phyloP scores from a whole-genome alignment of 2,797 vertebrate genomes.

The Eidolon dupreanum region DNA sequence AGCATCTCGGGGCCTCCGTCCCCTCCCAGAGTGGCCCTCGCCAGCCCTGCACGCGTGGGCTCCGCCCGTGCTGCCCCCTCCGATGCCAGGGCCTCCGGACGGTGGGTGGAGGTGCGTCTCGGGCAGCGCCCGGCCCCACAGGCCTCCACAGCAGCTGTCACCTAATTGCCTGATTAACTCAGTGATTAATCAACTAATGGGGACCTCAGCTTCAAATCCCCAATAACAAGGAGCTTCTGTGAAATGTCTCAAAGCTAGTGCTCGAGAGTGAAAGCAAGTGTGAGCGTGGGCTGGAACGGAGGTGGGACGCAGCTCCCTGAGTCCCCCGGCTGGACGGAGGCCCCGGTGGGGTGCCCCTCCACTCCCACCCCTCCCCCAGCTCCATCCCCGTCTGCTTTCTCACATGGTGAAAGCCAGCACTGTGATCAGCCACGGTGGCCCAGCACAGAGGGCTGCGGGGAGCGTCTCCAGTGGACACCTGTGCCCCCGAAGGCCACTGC shows the following conservation, averaged over 20 bases:
- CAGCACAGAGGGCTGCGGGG: background rate
- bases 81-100: slow-evolving; percentile 50
- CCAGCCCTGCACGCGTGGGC: background rate
- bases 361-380: too few relatives aligned
- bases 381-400: background rate
- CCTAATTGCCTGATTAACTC: slow-evolving; percentile 88
- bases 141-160: slow-evolving; percentile 84
- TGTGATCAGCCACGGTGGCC: background rate
- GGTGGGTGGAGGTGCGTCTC: slow-evolving; percentile 80
- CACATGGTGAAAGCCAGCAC: background rate
- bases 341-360: too few relatives aligned
- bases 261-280: slow-evolving; percentile 41
- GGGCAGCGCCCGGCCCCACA: slow-evolving; percentile 80
- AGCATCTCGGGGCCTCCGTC: slow-evolving; percentile 8
- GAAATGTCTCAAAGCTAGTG: slow-evolving; percentile 72
- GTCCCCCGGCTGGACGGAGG: too few relatives aligned
- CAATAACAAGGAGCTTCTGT: slow-evolving; percentile 83
- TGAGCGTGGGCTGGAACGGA: background rate
- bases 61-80: background rate
- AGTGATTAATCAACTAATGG: slow-evolving; percentile 87
- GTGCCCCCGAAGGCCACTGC: background rate
- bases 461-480: slow-evolving; percentile 31
- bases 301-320: too few relatives aligned
- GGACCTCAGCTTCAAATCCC: slow-evolving; percentile 81
- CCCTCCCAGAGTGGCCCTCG: slow-evolving; percentile 62